Percentiles rank a stretch among this genome's conserved stretches.
Evolutionary conservation across 2,113 vertebrate species (phyloP).

Genomic region (Columba janthina): DNA sequence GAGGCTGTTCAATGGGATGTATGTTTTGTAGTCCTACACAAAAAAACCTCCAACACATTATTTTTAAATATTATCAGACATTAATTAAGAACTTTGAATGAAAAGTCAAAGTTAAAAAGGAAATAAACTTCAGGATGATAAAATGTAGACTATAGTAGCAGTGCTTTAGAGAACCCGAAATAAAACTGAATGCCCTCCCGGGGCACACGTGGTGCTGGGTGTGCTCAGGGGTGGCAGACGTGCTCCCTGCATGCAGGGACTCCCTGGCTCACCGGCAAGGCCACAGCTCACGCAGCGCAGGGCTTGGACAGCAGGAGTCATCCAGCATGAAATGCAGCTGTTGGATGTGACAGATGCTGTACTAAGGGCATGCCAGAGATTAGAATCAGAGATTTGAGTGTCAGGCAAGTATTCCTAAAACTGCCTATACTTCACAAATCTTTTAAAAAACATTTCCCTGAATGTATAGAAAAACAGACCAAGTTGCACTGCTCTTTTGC

Average conservation of each 20-base stretch:
- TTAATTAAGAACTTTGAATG: not conserved
- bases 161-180: not conserved
- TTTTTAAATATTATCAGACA: not conserved
- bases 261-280: not conserved
- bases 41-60: not conserved
- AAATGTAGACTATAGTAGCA: not conserved
- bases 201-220: not conserved
- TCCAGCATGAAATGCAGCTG: accelerated
- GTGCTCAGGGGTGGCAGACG: accelerated
- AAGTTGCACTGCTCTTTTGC: not conserved
- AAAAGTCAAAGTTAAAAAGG: not conserved
- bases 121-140: not conserved
- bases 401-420: not conserved
- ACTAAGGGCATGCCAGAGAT: not conserved
- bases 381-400: not conserved
- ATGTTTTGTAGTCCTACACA: not conserved
- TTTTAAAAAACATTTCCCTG: not conserved
- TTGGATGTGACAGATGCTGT: not conserved
- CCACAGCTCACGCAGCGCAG: not conserved
- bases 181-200: accelerated
- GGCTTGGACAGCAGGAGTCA: not conserved
- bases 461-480: not conserved
- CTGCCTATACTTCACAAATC: not conserved
- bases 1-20: not conserved
- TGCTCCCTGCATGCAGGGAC: accelerated